These are phyloP conservation scores for Arothron firmamentum DNA, from an alignment of 2,113 vertebrate species.

Conservation along the genomic window DNA sequence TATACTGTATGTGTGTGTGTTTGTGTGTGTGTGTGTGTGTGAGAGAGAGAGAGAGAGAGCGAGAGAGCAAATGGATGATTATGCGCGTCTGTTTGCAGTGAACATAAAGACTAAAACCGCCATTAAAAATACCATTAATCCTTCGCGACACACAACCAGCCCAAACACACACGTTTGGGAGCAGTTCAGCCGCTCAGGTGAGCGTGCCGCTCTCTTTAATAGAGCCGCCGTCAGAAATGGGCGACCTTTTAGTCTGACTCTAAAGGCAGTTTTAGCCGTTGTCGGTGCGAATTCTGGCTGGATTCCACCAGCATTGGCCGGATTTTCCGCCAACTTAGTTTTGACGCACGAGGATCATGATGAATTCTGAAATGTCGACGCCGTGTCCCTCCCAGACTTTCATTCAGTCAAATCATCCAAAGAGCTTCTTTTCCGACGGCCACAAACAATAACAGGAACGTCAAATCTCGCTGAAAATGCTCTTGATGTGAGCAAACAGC, in stretches of 20 bases:
- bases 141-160: conserved; percentile 41
- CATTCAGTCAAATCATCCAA: too few species aligned
- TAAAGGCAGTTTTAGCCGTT: too few species aligned
- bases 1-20: conserved; percentile 22
- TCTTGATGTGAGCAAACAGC: neutral
- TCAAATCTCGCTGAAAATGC: neutral
- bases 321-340: too few species aligned
- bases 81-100: conserved; percentile 26
- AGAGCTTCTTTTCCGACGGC: too few species aligned
- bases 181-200: conserved; percentile 32
- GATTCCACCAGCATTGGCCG: too few species aligned
- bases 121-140: conserved; percentile 72
- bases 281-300: too few species aligned
- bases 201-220: conserved; percentile 5
- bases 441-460: neutral
- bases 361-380: too few species aligned
- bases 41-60: conserved; percentile 1
- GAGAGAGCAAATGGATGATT: conserved; percentile 8
- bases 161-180: conserved; percentile 20
- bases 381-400: too few species aligned
- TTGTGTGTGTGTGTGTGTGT: conserved; percentile 17
- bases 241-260: too few species aligned
- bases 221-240: too few species aligned
- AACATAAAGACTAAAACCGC: conserved; percentile 57
- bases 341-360: too few species aligned